Conservation (phyloP, 2,113 vertebrate genomes). For the Vulpes vulpes region DNA sequence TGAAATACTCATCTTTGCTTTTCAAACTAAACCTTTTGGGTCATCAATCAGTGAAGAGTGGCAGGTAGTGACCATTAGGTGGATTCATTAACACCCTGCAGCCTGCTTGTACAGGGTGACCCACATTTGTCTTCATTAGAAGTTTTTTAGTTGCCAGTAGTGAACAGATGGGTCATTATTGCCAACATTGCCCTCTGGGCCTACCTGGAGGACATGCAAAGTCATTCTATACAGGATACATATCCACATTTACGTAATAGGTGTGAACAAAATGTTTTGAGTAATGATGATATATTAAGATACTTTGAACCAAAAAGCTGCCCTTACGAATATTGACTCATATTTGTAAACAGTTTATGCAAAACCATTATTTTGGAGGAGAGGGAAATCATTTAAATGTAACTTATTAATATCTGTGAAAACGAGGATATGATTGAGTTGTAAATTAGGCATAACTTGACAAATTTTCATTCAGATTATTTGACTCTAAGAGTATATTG, state of each 20-base stretch:
- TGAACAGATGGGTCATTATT: slow-evolving; percentile 93
- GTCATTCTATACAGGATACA: slow-evolving; percentile 81
- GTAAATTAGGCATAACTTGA: background rate
- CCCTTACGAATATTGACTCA: background rate
- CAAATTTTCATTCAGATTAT: slow-evolving; percentile 64
- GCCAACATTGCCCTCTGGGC: slow-evolving; percentile 87
- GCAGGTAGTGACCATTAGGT: slow-evolving; percentile 91
- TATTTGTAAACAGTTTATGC: slow-evolving; percentile 54
- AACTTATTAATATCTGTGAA: background rate
- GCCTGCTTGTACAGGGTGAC: slow-evolving; percentile 87
- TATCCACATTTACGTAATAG: slow-evolving; percentile 73
- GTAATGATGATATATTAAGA: slow-evolving; percentile 29
- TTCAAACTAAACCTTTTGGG: slow-evolving; percentile 87
- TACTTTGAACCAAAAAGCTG: background rate
- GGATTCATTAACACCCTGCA: slow-evolving; percentile 91
- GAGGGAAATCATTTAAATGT: background rate
- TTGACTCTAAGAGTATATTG: slow-evolving; percentile 42
- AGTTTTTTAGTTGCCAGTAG: slow-evolving; percentile 88
- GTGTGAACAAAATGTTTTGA: slow-evolving; percentile 56
- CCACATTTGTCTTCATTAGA: slow-evolving; percentile 94
- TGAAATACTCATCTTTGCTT: slow-evolving; percentile 85
- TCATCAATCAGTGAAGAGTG: slow-evolving; percentile 89
- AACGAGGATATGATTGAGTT: background rate
- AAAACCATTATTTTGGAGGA: slow-evolving; percentile 48
- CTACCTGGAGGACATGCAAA: slow-evolving; percentile 90